Evolutionary conservation across 2,888 invertebrate genomes (phyloP).

Genomic region (Rhamnusium bicolor): DNA sequence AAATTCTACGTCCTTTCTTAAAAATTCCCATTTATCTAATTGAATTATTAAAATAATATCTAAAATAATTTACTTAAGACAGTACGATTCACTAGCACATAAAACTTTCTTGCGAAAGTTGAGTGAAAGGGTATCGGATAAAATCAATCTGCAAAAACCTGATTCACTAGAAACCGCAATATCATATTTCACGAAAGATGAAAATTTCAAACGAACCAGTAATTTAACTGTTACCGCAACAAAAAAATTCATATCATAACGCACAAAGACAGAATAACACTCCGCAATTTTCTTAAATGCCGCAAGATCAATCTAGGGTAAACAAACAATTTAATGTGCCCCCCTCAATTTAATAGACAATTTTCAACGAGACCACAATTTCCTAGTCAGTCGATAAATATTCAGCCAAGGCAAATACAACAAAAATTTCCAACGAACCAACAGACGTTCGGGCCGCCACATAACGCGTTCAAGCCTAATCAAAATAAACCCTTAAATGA

Average conservation of each 20-base stretch:
- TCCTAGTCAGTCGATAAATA: too few relatives aligned
- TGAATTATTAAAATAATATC: too few relatives aligned
- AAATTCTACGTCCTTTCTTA: too few relatives aligned
- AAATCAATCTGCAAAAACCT: background rate
- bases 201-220: background rate
- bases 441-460: too few relatives aligned
- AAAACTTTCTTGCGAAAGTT: slow-evolving; percentile 6
- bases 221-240: background rate
- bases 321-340: background rate
- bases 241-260: background rate
- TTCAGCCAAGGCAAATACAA: too few relatives aligned
- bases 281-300: background rate
- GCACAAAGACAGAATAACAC: background rate
- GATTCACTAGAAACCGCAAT: slow-evolving; percentile 9
- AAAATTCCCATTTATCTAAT: too few relatives aligned
- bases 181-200: background rate
- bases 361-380: background rate
- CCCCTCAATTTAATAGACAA: background rate
- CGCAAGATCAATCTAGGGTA: too few relatives aligned
- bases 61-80: slow-evolving; percentile 1
- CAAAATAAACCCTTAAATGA: too few relatives aligned
- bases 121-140: background rate
- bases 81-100: background rate
- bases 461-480: too few relatives aligned
- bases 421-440: too few relatives aligned